A percentile compares a stretch with the other conserved stretches of the same genome.
phyloP scores from a whole-genome alignment of 2,888 invertebrate genomes.

The Aleiodes testaceus region DNA sequence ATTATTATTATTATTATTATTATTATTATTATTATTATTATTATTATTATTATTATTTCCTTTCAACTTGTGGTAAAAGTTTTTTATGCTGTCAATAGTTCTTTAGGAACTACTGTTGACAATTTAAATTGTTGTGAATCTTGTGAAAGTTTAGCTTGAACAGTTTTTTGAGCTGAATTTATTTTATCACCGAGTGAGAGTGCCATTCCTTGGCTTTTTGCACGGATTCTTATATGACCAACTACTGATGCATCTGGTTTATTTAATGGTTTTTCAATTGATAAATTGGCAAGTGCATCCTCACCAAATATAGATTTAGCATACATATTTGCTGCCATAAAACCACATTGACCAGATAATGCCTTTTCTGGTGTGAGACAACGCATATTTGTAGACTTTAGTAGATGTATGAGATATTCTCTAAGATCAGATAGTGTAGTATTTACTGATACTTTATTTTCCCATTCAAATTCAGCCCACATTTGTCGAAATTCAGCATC shows the following conservation, averaged over 20 bases:
- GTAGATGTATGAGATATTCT: conserved; percentile 92
- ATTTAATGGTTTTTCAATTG: conserved; percentile 95
- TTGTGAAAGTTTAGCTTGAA: conserved; percentile 69
- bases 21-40: no score
- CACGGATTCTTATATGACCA: conserved; percentile 97
- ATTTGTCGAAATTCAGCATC: conserved; percentile 98
- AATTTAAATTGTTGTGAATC: conserved; percentile 58
- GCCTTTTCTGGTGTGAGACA: conserved; percentile 98
- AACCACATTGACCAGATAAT: conserved; percentile 96
- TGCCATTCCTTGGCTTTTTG: conserved; percentile 99
- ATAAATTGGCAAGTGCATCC: conserved; percentile 98
- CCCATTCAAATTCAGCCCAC: conserved; percentile 99
- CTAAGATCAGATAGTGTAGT: conserved; percentile 94
- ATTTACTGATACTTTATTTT: conserved; percentile 98
- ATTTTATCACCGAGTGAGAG: conserved; percentile 98
- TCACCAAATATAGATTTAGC: conserved; percentile 98
- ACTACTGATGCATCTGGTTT: conserved; percentile 91
- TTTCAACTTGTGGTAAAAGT: no score
- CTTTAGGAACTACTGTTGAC: not conserved
- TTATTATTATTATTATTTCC: no score
- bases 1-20: no score
- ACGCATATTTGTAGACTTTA: conserved; percentile 98
- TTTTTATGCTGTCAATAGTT: not conserved
- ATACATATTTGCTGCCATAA: conserved; percentile 99
- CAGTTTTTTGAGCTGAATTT: conserved; percentile 89